These are phyloP conservation scores for Apocheima hispidaria DNA, from an alignment of 2,888 invertebrate species.

Conservation along the genomic window DNA sequence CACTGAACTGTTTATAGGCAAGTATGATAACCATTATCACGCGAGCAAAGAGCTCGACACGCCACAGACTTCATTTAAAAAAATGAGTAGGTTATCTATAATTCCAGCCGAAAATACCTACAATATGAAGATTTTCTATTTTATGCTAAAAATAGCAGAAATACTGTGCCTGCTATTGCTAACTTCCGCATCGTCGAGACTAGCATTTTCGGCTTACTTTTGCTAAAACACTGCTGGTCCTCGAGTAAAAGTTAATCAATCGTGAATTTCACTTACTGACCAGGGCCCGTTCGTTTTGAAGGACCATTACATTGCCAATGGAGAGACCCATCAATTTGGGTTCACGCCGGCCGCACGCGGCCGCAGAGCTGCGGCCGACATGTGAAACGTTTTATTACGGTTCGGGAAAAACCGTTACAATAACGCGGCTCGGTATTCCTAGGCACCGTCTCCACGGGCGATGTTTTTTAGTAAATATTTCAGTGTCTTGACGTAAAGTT, in stretches of 20 bases:
- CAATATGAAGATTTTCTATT: too few relatives aligned
- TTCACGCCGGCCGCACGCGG: conserved; percentile 81
- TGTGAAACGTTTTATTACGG: conserved; percentile 81
- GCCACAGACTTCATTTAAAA: too few relatives aligned
- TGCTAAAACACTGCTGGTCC: conserved; percentile 58
- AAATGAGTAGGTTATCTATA: too few relatives aligned
- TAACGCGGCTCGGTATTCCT: conserved; percentile 67
- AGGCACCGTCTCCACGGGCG: conserved; percentile 12
- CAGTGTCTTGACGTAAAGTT: not conserved
- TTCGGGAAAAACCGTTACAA: conserved; percentile 77
- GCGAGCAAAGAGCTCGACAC: too few relatives aligned
- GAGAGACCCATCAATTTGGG: conserved; percentile 84
- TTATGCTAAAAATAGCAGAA: conserved; percentile 6
- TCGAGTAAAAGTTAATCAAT: conserved; percentile 81
- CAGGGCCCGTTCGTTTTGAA: conserved; percentile 80
- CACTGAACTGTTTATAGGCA: too few relatives aligned
- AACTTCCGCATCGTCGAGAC: conserved; percentile 36
- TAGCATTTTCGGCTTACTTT: conserved; percentile 47
- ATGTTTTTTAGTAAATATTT: not conserved
- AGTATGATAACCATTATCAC: too few relatives aligned
- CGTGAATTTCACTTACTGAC: conserved; percentile 82
- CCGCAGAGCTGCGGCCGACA: conserved; percentile 73
- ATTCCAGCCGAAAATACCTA: too few relatives aligned
- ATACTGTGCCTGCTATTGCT: conserved; percentile 8
- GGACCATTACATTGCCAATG: conserved; percentile 83